Evolutionary conservation across 2,888 invertebrate species (phyloP), one percentile per base, ranked within the genome.

Genomic region (Napeogenes inachia): DNA sequence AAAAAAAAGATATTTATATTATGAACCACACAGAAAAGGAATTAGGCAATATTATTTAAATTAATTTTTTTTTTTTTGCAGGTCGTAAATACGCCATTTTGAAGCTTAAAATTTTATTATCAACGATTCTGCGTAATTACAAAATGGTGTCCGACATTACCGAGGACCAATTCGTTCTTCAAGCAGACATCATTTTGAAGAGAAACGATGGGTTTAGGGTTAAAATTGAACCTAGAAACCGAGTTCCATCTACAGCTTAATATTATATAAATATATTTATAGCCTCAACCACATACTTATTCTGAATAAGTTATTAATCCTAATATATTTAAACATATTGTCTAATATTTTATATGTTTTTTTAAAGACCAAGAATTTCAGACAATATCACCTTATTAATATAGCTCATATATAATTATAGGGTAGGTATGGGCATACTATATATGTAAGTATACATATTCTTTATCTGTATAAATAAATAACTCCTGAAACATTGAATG

Each of bases 1-100:
- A 21, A 21, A 21, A 21, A 21, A 21, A 21, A 21, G 21, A 21
- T 0, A 1, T 1, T 21, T 21, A 21, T 21, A 21, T 21, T 21
- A 21, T 21, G 21, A 21, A 21, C 21, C 1, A 21, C 1, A 21
- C 21, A 21, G 21, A 21, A 21, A 1, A 21, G 21, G n/a, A 21
- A 21, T 21, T 21, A 21, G 21, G 1, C 21, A 21, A 21, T 21
- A 21, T 21, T 21, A 45, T 42, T 21, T 32, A n/a, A 35, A 30
- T 10, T 13, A 53, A 59, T 8, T 42, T 53, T 56, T 13, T 35
- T 53, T 60, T 57, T 58, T 54, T 80, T 79, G 32, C 75, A 92
- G 93, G 95, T 57, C 93, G 95, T 50, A 95, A 95, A 85, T 95
- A 95, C 79, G 95, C 95, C n/a, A 92, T 95, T 91, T 80, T 95